Evolutionary conservation across 2,888 invertebrate species (phyloP), one percentile per base, ranked within the genome.

Genomic region (Pterobdella sp.): DNA sequence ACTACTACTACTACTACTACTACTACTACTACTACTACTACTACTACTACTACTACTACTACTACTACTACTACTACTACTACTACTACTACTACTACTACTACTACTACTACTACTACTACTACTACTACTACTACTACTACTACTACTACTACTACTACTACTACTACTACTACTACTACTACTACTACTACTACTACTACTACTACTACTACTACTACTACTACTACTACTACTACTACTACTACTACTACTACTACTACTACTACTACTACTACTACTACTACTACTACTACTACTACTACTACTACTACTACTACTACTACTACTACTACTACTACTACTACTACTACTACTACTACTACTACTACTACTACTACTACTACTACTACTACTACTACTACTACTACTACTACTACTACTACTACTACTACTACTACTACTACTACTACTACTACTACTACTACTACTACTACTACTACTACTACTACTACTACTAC

Each of bases 291-390:
- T 75, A 64, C 76, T 74, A 76, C 76, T 75, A 76, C 74, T 75
- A 74, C 76, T 75, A 74, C 75, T 76, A 76, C 76, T 75, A 74
- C 76, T 73, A 76, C 76, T 72, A 75, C 75, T 75, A 75, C 75
- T 75, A 75, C 75, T 73, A 70, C 73, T 73, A 73, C 72, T 73
- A 75, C 75, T 75, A 75, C 73, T 75, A 72, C 75, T 75, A 73
- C 74, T 75, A 75, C 75, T 75, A 75, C 74, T 75, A 75, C 73
- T 73, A 65, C n/a, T 65, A 65, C 65, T 65, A 65, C n/a, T 65
- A 65, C 65, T 65, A 65, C n/a, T 65, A 63, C 64, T 63, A 63
- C 64, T 63, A 65, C 1, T 65, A 65, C 10, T 65, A 65, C 1
- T 31, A 65, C 1, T 1, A 65, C 1, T 31, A 65, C 3, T 31